These are phyloP conservation scores for Melanotaenia maccullochi DNA, from an alignment of 2,797 vertebrate genomes.

Conservation along the genomic window DNA sequence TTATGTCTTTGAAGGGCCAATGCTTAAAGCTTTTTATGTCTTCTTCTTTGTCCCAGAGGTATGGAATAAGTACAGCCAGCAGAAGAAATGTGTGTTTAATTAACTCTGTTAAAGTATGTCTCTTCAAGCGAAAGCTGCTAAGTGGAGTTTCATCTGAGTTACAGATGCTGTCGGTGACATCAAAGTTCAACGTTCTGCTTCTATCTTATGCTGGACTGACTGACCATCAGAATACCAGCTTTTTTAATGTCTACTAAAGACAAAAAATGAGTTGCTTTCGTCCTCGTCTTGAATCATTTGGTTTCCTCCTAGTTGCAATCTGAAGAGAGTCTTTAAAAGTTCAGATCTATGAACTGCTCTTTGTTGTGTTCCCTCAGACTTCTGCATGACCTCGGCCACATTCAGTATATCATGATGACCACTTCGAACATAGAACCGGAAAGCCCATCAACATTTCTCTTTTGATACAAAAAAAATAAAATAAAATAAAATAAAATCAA, in stretches of 20 bases:
- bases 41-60: not conserved
- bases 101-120: not conserved
- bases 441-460: conserved; percentile 5
- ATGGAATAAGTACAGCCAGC: not conserved
- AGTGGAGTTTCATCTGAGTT: not conserved
- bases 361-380: not conserved
- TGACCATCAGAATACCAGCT: not conserved
- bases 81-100: conserved; percentile 1
- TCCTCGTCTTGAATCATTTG: not conserved
- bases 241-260: not conserved
- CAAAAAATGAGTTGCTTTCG: not conserved
- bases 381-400: not conserved
- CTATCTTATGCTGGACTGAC: conserved; percentile 18
- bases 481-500: not conserved
- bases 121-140: not conserved
- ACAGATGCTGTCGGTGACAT: not conserved
- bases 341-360: too few relatives aligned
- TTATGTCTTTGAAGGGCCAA: not conserved
- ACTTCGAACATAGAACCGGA: conserved; percentile 1
- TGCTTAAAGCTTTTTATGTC: not conserved
- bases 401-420: not conserved
- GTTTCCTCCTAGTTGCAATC: not conserved
- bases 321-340: not conserved
- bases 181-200: not conserved
- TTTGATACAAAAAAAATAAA: not conserved